Conservation (phyloP, 2,113 vertebrate genomes). For the Pseudois nayaur region DNA sequence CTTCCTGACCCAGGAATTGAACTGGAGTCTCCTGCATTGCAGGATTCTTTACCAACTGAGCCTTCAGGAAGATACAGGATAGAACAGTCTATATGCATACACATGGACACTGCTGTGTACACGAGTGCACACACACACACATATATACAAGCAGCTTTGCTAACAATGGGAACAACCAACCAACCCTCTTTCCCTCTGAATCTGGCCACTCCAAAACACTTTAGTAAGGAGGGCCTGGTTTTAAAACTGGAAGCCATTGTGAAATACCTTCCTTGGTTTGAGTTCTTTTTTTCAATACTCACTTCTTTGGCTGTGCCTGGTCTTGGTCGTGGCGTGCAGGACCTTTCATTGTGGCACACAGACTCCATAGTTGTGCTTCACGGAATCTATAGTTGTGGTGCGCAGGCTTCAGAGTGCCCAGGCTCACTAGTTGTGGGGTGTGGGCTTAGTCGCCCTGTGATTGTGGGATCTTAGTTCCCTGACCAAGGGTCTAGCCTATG, state of each 20-base stretch:
- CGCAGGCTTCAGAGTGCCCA: neutral
- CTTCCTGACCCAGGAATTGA: neutral
- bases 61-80: neutral
- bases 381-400: neutral
- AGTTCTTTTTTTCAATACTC: neutral
- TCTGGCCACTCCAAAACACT: neutral
- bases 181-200: neutral
- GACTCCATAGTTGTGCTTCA: neutral
- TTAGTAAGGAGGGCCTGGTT: neutral
- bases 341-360: neutral
- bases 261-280: neutral
- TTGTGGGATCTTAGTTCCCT: neutral
- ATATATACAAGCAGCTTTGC: neutral
- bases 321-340: accelerated
- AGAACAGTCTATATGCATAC: neutral
- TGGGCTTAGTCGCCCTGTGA: neutral
- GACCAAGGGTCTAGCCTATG: neutral
- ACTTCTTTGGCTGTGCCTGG: neutral
- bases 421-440: neutral
- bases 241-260: neutral
- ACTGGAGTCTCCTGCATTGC: neutral
- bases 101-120: neutral
- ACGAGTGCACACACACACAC: neutral
- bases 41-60: neutral
- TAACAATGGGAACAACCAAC: neutral